Evolutionary conservation across 2,797 vertebrate species (phyloP).

Genomic region (Florisuga fusca): DNA sequence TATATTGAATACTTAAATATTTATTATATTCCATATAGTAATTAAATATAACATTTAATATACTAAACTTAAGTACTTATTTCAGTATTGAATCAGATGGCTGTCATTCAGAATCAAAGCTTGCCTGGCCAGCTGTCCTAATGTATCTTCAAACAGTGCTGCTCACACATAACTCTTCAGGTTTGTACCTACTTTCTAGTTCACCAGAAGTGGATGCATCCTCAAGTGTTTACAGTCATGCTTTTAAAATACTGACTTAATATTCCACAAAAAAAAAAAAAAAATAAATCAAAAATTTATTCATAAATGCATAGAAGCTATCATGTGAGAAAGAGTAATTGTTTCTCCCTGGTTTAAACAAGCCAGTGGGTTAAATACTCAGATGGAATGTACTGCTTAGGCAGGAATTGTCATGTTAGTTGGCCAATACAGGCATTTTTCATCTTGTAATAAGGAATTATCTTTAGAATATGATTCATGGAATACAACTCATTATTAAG

Average conservation of each 20-base stretch:
- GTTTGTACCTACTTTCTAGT: rapidly evolving
- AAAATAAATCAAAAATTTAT: background rate
- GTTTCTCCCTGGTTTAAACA: background rate
- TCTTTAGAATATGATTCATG: slow-evolving; percentile 17
- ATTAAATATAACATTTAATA: background rate
- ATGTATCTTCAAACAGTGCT: background rate
- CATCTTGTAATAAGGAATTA: background rate
- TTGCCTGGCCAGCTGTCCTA: background rate
- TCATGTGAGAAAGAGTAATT: background rate
- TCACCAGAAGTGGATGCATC: background rate
- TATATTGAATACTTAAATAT: background rate
- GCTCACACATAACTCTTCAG: background rate
- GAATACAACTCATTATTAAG: background rate
- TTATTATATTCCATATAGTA: background rate
- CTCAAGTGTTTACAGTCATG: background rate
- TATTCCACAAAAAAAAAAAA: background rate
- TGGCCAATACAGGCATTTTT: background rate
- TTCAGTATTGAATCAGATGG: background rate
- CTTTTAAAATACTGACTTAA: background rate
- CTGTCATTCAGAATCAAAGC: background rate
- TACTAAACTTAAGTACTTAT: background rate
- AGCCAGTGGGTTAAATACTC: background rate
- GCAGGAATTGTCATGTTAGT: background rate
- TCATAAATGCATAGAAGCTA: background rate
- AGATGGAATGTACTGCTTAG: background rate